Evolutionary conservation across 2,888 invertebrate genomes (phyloP).

Genomic region (Lepidochitona cinerea): DNA sequence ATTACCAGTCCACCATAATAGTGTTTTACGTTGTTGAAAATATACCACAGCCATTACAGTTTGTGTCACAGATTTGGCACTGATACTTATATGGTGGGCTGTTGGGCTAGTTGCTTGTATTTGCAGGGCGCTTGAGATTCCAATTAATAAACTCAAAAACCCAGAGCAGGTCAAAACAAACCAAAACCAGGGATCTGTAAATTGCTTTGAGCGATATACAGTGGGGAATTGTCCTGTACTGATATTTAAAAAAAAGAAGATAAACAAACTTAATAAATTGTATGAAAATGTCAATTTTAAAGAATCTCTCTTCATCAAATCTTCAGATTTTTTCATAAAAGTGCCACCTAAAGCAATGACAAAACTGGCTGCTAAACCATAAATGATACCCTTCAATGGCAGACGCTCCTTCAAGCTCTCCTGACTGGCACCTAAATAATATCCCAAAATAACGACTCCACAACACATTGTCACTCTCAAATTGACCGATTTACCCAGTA

Average conservation of each 20-base stretch:
- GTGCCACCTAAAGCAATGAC: conserved; percentile 67
- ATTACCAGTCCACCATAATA: conserved; percentile 68
- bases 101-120: conserved; percentile 69
- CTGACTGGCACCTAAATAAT: conserved; percentile 67
- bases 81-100: conserved; percentile 69
- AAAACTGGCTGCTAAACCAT: conserved; percentile 66
- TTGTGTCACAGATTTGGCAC: conserved; percentile 68
- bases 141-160: conserved; percentile 59
- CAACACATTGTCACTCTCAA: conserved; percentile 55
- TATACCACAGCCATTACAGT: conserved; percentile 67
- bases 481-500: conserved; percentile 56
- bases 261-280: conserved; percentile 60
- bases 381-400: conserved; percentile 62
- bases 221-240: conserved; percentile 58
- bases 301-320: conserved; percentile 52
- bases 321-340: conserved; percentile 63
- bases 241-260: conserved; percentile 61
- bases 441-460: conserved; percentile 61
- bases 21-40: conserved; percentile 58
- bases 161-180: conserved; percentile 57
- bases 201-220: conserved; percentile 41
- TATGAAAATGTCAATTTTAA: conserved; percentile 63
- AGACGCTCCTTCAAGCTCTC: conserved; percentile 61
- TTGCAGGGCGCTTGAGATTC: conserved; percentile 68
- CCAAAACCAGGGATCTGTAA: conserved; percentile 49